Evolutionary conservation across 2,797 vertebrate species (phyloP).

Genomic region (Sebastes baramenuke): DNA sequence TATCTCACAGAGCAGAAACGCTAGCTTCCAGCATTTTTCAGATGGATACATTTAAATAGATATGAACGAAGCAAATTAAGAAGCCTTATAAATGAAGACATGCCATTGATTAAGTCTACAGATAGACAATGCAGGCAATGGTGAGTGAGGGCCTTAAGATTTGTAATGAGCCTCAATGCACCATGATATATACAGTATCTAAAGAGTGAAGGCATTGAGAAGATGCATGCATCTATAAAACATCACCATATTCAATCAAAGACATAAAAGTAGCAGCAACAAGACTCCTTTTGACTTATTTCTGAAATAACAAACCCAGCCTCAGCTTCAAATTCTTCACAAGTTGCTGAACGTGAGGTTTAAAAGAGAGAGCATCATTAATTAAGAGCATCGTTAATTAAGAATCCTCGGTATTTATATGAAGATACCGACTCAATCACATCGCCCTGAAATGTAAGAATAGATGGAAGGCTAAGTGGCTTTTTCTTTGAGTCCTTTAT

Average conservation of each 20-base stretch:
- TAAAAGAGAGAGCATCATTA: not conserved
- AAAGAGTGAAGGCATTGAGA: no score
- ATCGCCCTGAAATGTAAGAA: not conserved
- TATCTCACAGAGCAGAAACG: not conserved
- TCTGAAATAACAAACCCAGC: not conserved
- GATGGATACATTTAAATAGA: not conserved
- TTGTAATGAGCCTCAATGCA: not conserved
- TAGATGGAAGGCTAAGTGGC: not conserved
- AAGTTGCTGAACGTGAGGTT: not conserved
- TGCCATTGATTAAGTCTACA: not conserved
- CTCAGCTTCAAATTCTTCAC: not conserved
- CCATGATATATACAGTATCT: not conserved
- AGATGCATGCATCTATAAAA: not conserved
- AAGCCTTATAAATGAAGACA: not conserved
- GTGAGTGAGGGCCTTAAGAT: not conserved
- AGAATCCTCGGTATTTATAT: not conserved
- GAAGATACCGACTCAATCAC: not conserved
- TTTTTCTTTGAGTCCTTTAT: not conserved
- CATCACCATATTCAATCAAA: not conserved
- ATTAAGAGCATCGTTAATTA: not conserved
- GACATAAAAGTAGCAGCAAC: not conserved
- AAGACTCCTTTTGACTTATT: not conserved
- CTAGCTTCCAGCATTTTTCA: not conserved
- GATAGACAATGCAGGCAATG: not conserved
- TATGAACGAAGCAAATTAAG: not conserved